A percentile compares a stretch with the other conserved stretches of the same genome.
phyloP scores from a whole-genome alignment of 2,797 vertebrate genomes.

The Chloroceryle amazona region DNA sequence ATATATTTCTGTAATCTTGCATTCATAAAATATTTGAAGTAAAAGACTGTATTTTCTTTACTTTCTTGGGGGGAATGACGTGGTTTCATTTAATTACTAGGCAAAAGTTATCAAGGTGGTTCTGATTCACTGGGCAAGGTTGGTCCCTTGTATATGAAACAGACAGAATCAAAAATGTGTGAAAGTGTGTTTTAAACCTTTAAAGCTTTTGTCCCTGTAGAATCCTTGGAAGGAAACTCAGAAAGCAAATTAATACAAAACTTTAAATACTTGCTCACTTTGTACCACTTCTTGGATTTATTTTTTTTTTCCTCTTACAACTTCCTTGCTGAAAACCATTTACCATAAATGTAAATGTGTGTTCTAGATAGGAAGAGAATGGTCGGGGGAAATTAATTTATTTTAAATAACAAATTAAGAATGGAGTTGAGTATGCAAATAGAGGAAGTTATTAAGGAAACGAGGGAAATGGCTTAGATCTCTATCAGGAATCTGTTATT shows the following conservation, averaged over 20 bases:
- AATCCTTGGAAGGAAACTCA: constrained; percentile 54
- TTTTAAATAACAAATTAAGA: constrained; percentile 40
- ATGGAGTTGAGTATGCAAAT: constrained; percentile 18
- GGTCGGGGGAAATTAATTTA: constrained; percentile 31
- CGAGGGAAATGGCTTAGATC: constrained; percentile 44
- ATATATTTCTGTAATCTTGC: constrained; percentile 71
- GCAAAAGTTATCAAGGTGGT: neutral
- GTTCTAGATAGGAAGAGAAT: neutral
- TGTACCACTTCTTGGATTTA: neutral
- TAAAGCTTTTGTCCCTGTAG: constrained; percentile 57
- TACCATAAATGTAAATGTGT: constrained; percentile 52
- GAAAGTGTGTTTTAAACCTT: constrained; percentile 35
- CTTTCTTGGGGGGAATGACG: constrained; percentile 36
- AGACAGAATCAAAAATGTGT: neutral
- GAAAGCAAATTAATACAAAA: constrained; percentile 38
- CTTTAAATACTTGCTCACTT: constrained; percentile 58
- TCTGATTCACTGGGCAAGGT: constrained; percentile 30
- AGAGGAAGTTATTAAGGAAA: constrained; percentile 32
- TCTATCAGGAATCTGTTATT: constrained; percentile 37
- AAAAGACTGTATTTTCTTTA: constrained; percentile 75
- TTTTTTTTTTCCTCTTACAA: neutral
- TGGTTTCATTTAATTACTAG: constrained; percentile 11
- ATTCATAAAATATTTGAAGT: constrained; percentile 78
- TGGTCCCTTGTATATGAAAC: neutral
- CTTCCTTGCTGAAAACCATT: constrained; percentile 44